Evolutionary conservation across 2,888 invertebrate species (phyloP).

Genomic region (Patella pellucida): DNA sequence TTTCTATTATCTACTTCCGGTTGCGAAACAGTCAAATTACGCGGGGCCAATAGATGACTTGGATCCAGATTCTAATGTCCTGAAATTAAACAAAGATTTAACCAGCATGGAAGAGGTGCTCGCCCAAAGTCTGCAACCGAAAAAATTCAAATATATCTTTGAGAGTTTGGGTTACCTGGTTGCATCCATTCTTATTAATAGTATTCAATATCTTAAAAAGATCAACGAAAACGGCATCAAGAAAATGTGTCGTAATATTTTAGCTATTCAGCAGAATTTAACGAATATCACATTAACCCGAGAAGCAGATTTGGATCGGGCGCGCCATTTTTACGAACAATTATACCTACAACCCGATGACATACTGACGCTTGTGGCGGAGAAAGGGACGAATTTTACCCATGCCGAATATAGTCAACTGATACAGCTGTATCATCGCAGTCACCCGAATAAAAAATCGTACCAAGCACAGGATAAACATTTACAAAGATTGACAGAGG

Average conservation of each 20-base stretch:
- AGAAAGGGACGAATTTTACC: slow-evolving; percentile 89
- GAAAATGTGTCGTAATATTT: slow-evolving; percentile 87
- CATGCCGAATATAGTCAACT: slow-evolving; percentile 90
- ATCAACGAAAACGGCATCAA: slow-evolving; percentile 88
- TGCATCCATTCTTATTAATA: slow-evolving; percentile 84
- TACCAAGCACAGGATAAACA: slow-evolving; percentile 39
- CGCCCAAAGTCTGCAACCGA: slow-evolving; percentile 81
- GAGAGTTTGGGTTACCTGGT: slow-evolving; percentile 89
- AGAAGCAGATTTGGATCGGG: slow-evolving; percentile 88
- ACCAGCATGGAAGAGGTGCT: slow-evolving; percentile 84
- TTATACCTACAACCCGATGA: slow-evolving; percentile 87
- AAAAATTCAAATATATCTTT: slow-evolving; percentile 89
- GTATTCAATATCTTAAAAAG: slow-evolving; percentile 83
- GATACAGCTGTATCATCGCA: slow-evolving; percentile 82
- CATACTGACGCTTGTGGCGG: slow-evolving; percentile 85
- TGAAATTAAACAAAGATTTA: slow-evolving; percentile 84
- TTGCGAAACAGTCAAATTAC: slow-evolving; percentile 72
- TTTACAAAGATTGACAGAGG: slow-evolving; percentile 85
- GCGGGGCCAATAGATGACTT: slow-evolving; percentile 79
- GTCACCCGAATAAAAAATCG: slow-evolving; percentile 70
- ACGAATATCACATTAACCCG: slow-evolving; percentile 85
- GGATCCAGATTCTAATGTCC: slow-evolving; percentile 82
- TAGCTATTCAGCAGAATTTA: slow-evolving; percentile 87
- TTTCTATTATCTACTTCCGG: slow-evolving; percentile 88
- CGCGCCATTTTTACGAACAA: slow-evolving; percentile 89